These are phyloP conservation scores for Drosophila barbarae DNA, from an alignment of 2,888 invertebrate species.

Conservation along the genomic window DNA sequence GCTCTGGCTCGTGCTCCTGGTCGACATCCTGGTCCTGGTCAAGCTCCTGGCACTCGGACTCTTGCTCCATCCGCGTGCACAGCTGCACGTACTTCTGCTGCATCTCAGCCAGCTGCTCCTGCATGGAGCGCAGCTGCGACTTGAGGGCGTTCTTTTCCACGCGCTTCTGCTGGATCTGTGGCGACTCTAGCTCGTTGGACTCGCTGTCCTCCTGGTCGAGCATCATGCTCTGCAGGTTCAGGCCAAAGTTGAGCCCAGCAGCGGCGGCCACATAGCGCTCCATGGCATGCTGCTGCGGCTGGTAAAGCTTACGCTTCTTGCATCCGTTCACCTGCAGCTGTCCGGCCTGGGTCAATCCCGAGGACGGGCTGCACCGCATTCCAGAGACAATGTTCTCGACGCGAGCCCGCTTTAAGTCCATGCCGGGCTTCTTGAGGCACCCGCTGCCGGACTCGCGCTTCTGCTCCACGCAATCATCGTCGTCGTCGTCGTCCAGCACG, in stretches of 20 bases:
- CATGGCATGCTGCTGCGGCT: slow-evolving; percentile 93
- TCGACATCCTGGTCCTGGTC: slow-evolving; percentile 82
- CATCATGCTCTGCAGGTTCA: slow-evolving; percentile 82
- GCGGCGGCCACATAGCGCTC: slow-evolving; percentile 82
- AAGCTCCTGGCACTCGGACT: slow-evolving; percentile 87
- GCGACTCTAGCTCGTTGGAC: slow-evolving; percentile 87
- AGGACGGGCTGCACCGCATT: slow-evolving; percentile 93
- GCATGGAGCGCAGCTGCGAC: slow-evolving; percentile 91
- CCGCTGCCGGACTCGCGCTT: slow-evolving; percentile 81
- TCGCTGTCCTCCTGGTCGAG: slow-evolving; percentile 86
- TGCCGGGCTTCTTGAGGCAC: slow-evolving; percentile 82
- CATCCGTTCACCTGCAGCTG: slow-evolving; percentile 88
- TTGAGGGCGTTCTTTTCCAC: slow-evolving; percentile 93
- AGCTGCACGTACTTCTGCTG: slow-evolving; percentile 94
- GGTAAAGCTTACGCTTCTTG: slow-evolving; percentile 96
- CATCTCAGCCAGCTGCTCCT: slow-evolving; percentile 94
- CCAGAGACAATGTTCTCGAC: slow-evolving; percentile 97
- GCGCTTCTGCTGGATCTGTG: slow-evolving; percentile 90
- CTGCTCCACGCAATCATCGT: slow-evolving; percentile 57
- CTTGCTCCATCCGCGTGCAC: slow-evolving; percentile 91
- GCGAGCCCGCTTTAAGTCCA: slow-evolving; percentile 93
- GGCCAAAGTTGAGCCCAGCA: slow-evolving; percentile 82
- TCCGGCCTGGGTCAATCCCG: slow-evolving; percentile 81
- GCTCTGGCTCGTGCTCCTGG: slow-evolving; percentile 81
- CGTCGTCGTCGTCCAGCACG: slow-evolving; percentile 83